Conservation (phyloP, 2,113 vertebrate genomes). For the Pipa parva region DNA sequence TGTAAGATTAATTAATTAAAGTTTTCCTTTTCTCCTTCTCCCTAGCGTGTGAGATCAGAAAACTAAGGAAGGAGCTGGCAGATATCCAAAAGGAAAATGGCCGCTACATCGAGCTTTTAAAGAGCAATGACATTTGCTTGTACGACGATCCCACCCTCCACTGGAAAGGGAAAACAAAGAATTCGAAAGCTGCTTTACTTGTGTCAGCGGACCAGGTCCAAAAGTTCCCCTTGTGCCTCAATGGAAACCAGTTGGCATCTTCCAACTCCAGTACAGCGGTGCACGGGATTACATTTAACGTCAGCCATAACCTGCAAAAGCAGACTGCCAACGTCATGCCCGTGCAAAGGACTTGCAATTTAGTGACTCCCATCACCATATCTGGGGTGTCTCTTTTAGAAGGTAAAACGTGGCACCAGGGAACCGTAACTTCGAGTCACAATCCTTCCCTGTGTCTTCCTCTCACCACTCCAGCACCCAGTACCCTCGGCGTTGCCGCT, state of each 20-base stretch:
- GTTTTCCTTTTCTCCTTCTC: conserved; percentile 47
- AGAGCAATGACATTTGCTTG: conserved; percentile 90
- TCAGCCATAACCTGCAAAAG: conserved; percentile 71
- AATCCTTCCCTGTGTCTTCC: conserved; percentile 63
- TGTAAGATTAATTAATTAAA: too few relatives aligned
- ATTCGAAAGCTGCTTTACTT: conserved; percentile 83
- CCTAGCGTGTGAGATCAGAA: conserved; percentile 91
- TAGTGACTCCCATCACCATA: conserved; percentile 65
- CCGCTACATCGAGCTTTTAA: conserved; percentile 90
- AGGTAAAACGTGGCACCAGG: conserved; percentile 69
- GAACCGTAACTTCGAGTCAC: conserved; percentile 61
- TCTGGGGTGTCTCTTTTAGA: conserved; percentile 73
- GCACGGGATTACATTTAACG: conserved; percentile 67
- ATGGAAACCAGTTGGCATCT: conserved; percentile 71
- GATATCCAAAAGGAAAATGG: conserved; percentile 87
- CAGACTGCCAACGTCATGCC: conserved; percentile 78
- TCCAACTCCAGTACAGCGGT: conserved; percentile 68
- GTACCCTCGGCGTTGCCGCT: conserved; percentile 53
- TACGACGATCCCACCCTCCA: conserved; percentile 92
- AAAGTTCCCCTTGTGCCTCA: conserved; percentile 90
- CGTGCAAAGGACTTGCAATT: conserved; percentile 75
- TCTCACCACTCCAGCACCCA: conserved; percentile 62
- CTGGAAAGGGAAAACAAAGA: conserved; percentile 90
- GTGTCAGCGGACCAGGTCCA: conserved; percentile 80
- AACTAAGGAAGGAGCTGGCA: conserved; percentile 82